These are phyloP conservation scores for Strix aluco DNA, from an alignment of 2,113 vertebrate genomes.

Conservation along the genomic window DNA sequence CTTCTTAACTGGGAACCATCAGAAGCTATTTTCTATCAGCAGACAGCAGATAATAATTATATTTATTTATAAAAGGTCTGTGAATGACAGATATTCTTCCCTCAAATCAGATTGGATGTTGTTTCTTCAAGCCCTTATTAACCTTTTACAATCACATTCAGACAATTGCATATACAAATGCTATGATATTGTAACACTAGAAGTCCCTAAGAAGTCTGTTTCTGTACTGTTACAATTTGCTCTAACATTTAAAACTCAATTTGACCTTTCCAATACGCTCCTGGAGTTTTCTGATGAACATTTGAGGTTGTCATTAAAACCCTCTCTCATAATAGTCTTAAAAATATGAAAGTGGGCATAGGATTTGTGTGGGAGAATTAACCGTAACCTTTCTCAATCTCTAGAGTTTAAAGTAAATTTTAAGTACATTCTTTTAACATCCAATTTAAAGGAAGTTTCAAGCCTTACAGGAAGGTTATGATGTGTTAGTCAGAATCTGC, in stretches of 20 bases:
- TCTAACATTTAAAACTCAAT: constrained; percentile 11
- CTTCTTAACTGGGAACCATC: not conserved
- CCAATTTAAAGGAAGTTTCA: not conserved
- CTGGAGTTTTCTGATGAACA: constrained; percentile 42
- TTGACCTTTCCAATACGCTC: not conserved
- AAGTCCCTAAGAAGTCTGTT: constrained; percentile 1
- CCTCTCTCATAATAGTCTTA: constrained; percentile 23
- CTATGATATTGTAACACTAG: not conserved
- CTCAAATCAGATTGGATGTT: not conserved
- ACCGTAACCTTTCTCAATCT: not conserved
- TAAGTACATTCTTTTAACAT: not conserved
- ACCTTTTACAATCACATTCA: not conserved
- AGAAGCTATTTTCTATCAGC: not conserved
- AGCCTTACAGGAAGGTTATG: not conserved
- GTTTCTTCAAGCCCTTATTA: constrained; percentile 20
- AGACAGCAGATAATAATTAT: not conserved
- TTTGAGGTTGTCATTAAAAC: not conserved
- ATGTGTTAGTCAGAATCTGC: not conserved
- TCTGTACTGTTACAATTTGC: not conserved
- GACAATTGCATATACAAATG: not conserved
- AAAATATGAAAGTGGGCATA: not conserved
- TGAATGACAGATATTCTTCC: not conserved
- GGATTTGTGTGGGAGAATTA: not conserved
- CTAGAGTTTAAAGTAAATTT: not conserved
- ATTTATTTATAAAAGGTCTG: not conserved